Evolutionary conservation across 2,888 invertebrate genomes (phyloP), one percentile per base, ranked within the genome.

Genomic region (Apotomis turbidana): DNA sequence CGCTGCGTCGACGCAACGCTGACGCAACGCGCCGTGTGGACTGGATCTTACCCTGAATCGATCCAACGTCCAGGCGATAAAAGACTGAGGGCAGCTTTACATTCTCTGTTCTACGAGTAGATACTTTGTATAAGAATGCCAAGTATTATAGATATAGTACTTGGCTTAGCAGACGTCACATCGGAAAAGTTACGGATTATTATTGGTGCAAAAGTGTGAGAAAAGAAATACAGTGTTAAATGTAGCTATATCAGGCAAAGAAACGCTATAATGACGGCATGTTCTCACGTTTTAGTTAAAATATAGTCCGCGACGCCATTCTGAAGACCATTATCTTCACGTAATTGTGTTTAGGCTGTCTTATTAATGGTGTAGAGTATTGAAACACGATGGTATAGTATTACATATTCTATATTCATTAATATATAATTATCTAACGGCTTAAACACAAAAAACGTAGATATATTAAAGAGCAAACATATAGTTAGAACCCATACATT

Each of bases 281-380:
- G 60, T 69, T 81, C 83, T 68, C 82, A 82, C 81, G 81, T 78
- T 74, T 79, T 76, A 78, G 76, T 79, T 80, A 76, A 55, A 62
- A 69, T 62, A 72, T 68, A 71, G 71, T 61, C 9, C 71, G 52
- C 59, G 10, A n/a, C 55, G 27, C 66, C 12, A 15, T 9, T 67
- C n/a, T 10, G 57, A 57, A 57, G 57, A 57, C 57, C 38, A 36
- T 36, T 5, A 66, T 57, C 15, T 44, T 64, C 44, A 36, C 44
- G 27, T 66, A 44, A 44, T 64, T 52, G 64, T 64, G 15, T 66
- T 55, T 57, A n/a, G 12, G 52, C 52, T 15, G 6, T 3, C 44
- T 44, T 44, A 15, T 51, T 55, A 27, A 27, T 27, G 2, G 27
- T 27, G 27, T 27, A 27, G 27, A 27, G 27, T 6, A 41, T 41